phyloP scores from a whole-genome alignment of 2,797 vertebrate species.

The Zalophus californianus region DNA sequence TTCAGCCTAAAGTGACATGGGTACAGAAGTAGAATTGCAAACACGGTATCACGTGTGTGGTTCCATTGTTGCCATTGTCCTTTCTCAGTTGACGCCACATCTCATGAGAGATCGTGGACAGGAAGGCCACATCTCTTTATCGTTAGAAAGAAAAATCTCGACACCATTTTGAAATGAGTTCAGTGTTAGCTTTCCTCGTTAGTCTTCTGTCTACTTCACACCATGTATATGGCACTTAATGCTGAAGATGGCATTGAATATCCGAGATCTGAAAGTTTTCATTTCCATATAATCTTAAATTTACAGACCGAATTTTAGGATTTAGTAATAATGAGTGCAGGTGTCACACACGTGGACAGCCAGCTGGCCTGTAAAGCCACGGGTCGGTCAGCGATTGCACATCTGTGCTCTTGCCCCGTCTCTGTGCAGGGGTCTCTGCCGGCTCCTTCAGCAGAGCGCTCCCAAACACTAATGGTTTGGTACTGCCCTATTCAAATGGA shows the following conservation, averaged over 20 bases:
- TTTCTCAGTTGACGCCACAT: neutral
- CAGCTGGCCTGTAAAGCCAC: neutral
- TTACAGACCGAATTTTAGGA: neutral
- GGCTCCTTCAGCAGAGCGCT: neutral
- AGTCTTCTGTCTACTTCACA: neutral
- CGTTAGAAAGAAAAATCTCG: neutral
- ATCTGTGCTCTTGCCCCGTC: neutral
- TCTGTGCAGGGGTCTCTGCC: no score
- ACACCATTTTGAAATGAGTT: neutral
- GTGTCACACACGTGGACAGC: neutral
- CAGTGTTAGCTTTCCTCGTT: neutral
- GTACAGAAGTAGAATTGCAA: fast-evolving
- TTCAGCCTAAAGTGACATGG: fast-evolving
- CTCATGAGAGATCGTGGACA: neutral
- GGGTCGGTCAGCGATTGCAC: fast-evolving
- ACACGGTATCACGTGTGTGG: fast-evolving
- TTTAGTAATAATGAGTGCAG: neutral
- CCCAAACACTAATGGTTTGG: neutral
- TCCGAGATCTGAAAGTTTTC: neutral
- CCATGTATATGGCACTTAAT: neutral
- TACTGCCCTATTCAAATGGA: neutral
- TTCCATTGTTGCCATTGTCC: neutral
- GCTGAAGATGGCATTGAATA: neutral
- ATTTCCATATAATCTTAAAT: neutral
- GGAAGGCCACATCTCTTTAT: neutral